A percentile compares a stretch with the other conserved stretches of the same genome.
phyloP scores from a whole-genome alignment of 2,888 invertebrate genomes.

The Pecten maximus region DNA sequence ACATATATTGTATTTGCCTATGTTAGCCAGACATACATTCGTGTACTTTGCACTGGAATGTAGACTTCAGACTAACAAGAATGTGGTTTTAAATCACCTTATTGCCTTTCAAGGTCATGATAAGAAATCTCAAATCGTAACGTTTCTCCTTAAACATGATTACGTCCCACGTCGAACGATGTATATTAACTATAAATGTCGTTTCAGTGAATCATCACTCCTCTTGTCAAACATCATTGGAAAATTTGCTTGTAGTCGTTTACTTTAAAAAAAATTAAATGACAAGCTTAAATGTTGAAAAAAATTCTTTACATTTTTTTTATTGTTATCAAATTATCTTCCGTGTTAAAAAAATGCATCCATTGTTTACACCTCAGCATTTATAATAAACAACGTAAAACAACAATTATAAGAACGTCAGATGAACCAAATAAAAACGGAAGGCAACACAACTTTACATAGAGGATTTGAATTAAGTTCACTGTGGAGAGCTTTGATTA shows the following conservation, averaged over 20 bases:
- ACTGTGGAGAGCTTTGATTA: not conserved
- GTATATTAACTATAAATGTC: not conserved
- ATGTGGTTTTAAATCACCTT: constrained; percentile 17
- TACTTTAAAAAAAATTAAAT: not conserved
- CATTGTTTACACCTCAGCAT: no score
- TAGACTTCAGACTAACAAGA: not conserved
- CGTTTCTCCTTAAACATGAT: not conserved
- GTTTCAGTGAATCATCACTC: not conserved
- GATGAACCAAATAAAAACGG: not conserved
- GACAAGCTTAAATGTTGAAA: no score
- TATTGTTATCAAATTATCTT: not conserved
- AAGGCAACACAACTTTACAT: not conserved
- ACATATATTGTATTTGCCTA: not conserved
- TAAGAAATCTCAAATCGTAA: constrained; percentile 18
- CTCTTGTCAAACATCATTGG: not conserved
- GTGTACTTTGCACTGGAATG: constrained; percentile 15
- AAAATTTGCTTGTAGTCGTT: not conserved
- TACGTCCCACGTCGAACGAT: not conserved
- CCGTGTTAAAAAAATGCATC: not conserved
- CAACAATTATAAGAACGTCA: no score
- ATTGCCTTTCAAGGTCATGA: constrained; percentile 14
- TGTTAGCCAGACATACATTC: not conserved
- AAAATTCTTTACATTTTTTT: not conserved
- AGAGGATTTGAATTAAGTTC: not conserved
- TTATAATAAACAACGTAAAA: no score